Base-by-base conservation (phyloP, 2,797 vertebrate species). In the Chiloscyllium punctatum region DNA sequence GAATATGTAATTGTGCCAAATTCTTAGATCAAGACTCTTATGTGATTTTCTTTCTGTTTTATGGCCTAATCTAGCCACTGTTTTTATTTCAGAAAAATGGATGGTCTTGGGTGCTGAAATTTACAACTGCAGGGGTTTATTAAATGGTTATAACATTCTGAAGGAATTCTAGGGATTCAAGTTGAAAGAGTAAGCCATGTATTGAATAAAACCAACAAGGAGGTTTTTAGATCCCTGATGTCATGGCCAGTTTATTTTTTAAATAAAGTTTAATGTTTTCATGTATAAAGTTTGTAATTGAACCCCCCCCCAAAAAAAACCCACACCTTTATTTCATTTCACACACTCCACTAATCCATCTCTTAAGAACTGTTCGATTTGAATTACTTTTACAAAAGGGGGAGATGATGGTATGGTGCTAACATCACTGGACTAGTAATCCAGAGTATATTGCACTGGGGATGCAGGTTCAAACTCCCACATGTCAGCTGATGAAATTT, bases 121-220 rank as follows among this genome's bases (percentile, higher is more conserved):
- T 95, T 72, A 3, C 94, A 77, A 95, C 48, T 79, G 71, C 11
- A 4, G 71, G 25, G 42, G 77, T 95, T 23, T 27, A 18, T 95
- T 95, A 48, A 69, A 21, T 37, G 33, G 18, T 6, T 88, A 90
- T 96, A 74, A 82, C 71, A 82, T 95, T 96, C 84, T 79, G 92
- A 95, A 94, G 21, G 62, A 8, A 62, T n/a, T 91, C 62, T 9
- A 92, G 21, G 21, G 1, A 69, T 69, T 92, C 23, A 69, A 23
- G 42, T 42, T 25, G 42, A 69, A 66, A 25, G 37, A 48, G 25
- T 21, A 92, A 13, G n/a, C 66, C n/a, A 57, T 69, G 68, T 92
- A 25, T 62, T 68, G 7, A 69, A 68, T 68, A 11, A 13, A 9
- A 23, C 42, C 23, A 69, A 27, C 62, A 92, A 21, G 7, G 7